phyloP scores from a whole-genome alignment of 2,888 invertebrate species.

The Cheilosia variabilis region DNA sequence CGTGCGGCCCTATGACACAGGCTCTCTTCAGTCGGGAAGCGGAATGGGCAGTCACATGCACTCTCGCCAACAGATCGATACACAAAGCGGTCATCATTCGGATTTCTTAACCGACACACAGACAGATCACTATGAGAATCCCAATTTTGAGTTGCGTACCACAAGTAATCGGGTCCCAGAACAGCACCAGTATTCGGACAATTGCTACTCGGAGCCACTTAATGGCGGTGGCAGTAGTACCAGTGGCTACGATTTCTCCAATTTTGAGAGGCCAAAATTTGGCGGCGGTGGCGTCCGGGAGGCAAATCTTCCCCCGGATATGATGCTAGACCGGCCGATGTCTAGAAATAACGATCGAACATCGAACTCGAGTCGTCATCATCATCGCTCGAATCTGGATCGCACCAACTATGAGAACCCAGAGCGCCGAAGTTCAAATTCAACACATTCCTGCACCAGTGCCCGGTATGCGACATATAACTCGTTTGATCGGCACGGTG shows the following conservation, averaged over 20 bases:
- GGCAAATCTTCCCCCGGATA: constrained; percentile 44
- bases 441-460: constrained; percentile 81
- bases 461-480: constrained; percentile 81
- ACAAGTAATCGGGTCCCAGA: constrained; percentile 68
- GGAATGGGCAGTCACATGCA: constrained; percentile 74
- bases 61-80: constrained; percentile 74
- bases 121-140: constrained; percentile 84
- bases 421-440: constrained; percentile 82
- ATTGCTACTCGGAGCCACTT: constrained; percentile 83
- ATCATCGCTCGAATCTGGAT: constrained; percentile 77
- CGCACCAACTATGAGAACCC: constrained; percentile 80
- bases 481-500: constrained; percentile 81
- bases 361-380: constrained; percentile 60
- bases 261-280: constrained; percentile 86
- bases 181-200: constrained; percentile 77
- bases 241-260: constrained; percentile 84
- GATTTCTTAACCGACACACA: constrained; percentile 80
- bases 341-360: constrained; percentile 67
- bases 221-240: constrained; percentile 79
- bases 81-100: constrained; percentile 76
- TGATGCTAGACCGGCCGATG: constrained; percentile 61
- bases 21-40: constrained; percentile 78
- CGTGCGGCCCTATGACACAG: constrained; percentile 82
- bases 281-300: constrained; percentile 74
- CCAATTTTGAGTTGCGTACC: constrained; percentile 82